A percentile compares a stretch with the other conserved stretches of the same genome.
These are phyloP conservation scores for Paedocypris sp. DNA, from an alignment of 2,113 vertebrate genomes.

Conservation along the genomic window DNA sequence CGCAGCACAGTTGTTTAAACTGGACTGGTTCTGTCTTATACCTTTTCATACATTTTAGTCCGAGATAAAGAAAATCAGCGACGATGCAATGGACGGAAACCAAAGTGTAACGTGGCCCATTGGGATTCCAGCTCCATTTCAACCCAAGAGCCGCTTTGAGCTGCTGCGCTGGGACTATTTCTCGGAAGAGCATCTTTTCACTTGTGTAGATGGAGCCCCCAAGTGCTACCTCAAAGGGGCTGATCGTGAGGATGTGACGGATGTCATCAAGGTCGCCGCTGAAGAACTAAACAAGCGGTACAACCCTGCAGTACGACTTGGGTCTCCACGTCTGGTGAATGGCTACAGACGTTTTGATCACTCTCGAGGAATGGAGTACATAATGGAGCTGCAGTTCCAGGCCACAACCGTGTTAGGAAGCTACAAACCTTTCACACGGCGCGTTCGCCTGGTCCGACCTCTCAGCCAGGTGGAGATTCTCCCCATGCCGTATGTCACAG, in stretches of 20 bases:
- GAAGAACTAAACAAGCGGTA: slow-evolving; percentile 86
- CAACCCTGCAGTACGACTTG: slow-evolving; percentile 70
- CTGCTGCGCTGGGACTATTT: slow-evolving; percentile 95
- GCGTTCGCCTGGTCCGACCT: slow-evolving; percentile 84
- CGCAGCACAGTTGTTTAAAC: too few species aligned
- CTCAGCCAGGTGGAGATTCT: slow-evolving; percentile 89
- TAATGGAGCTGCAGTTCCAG: slow-evolving; percentile 80
- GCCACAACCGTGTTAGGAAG: slow-evolving; percentile 78
- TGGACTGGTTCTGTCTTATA: too few species aligned
- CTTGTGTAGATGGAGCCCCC: slow-evolving; percentile 77
- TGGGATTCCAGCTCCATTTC: slow-evolving; percentile 78
- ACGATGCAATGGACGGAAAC: slow-evolving; percentile 75
- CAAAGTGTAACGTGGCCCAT: slow-evolving; percentile 72
- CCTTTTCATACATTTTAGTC: too few species aligned
- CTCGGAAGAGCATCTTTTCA: slow-evolving; percentile 81
- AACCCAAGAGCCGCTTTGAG: slow-evolving; percentile 83
- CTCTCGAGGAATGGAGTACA: slow-evolving; percentile 91
- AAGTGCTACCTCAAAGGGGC: slow-evolving; percentile 77
- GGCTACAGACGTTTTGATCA: slow-evolving; percentile 94
- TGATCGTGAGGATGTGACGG: slow-evolving; percentile 68
- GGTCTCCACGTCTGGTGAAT: slow-evolving; percentile 80
- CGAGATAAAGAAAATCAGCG: slow-evolving; percentile 87
- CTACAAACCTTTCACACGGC: slow-evolving; percentile 68
- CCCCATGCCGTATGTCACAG: slow-evolving; percentile 93
- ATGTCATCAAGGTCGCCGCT: slow-evolving; percentile 72